Percentiles rank a stretch among this genome's conserved stretches.
Evolutionary conservation across 92 coral and sea anemone species (phyloP).

Genomic region (Umimayanthus chanpuru): DNA sequence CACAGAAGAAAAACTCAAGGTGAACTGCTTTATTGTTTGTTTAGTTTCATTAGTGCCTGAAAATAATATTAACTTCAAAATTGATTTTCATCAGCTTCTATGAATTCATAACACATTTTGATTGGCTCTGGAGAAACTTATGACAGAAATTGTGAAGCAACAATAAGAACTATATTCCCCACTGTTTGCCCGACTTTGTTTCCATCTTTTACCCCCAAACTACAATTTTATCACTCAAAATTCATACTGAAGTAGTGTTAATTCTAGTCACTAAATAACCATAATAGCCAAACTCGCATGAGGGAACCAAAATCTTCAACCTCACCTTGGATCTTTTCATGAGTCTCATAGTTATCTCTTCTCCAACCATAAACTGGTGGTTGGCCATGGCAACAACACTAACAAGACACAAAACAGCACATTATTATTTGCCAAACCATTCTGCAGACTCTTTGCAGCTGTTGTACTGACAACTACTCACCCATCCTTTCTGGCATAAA

Average conservation of each 20-base stretch:
- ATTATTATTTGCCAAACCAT: not conserved
- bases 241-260: too few relatives aligned
- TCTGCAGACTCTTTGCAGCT: not conserved
- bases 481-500: not conserved
- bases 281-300: too few relatives aligned
- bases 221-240: too few relatives aligned
- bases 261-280: too few relatives aligned
- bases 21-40: not conserved
- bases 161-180: too few relatives aligned
- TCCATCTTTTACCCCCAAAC: too few relatives aligned
- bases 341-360: slow-evolving; percentile 87
- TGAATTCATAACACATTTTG: too few relatives aligned
- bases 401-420: slow-evolving; percentile 8
- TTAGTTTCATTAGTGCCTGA: not conserved
- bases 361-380: slow-evolving; percentile 74
- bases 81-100: too few relatives aligned
- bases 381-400: slow-evolving; percentile 97
- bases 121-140: not conserved
- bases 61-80: too few relatives aligned
- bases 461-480: too few relatives aligned
- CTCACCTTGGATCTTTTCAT: slow-evolving; percentile 92
- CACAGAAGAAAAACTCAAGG: not conserved
- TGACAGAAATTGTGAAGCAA: not conserved
- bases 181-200: too few relatives aligned
- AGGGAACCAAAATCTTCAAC: not conserved